These are phyloP conservation scores for Lasioglossum lativentre DNA, from an alignment of 2,888 invertebrate genomes.

Conservation along the genomic window DNA sequence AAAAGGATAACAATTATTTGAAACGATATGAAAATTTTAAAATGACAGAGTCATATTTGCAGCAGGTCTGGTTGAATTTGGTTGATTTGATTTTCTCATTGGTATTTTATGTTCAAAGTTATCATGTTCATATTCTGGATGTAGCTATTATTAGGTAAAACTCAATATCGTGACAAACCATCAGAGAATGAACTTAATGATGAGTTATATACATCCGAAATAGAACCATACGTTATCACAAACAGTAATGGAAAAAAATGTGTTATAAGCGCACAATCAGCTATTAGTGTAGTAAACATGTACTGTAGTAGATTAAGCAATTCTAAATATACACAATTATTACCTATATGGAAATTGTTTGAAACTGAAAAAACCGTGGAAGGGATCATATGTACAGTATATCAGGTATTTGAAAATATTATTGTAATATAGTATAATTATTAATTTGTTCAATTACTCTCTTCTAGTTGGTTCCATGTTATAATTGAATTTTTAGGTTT, in stretches of 20 bases:
- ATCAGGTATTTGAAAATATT: slow-evolving; percentile 43
- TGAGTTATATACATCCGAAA: slow-evolving; percentile 86
- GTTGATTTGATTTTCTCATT: not conserved
- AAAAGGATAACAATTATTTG: slow-evolving; percentile 77
- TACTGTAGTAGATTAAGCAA: slow-evolving; percentile 92
- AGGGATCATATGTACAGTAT: not conserved
- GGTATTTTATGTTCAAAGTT: slow-evolving; percentile 23
- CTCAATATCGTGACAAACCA: slow-evolving; percentile 86
- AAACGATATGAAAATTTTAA: slow-evolving; percentile 80
- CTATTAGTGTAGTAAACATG: slow-evolving; percentile 90
- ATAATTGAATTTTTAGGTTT: slow-evolving; percentile 83
- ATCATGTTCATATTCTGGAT: slow-evolving; percentile 49
- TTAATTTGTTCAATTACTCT: not conserved
- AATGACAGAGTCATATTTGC: slow-evolving; percentile 31
- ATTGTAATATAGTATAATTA: not conserved
- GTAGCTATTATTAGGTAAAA: slow-evolving; percentile 87
- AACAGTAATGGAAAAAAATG: slow-evolving; percentile 66
- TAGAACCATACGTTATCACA: slow-evolving; percentile 85
- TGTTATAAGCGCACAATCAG: slow-evolving; percentile 84
- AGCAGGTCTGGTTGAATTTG: slow-evolving; percentile 23
- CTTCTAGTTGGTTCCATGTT: not conserved
- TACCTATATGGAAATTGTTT: slow-evolving; percentile 76
- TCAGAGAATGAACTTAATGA: slow-evolving; percentile 85
- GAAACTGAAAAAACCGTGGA: not conserved
- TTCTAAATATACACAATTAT: slow-evolving; percentile 73